phyloP scores from a whole-genome alignment of 2,888 invertebrate species.

The Tetrapedia diversipes region DNA sequence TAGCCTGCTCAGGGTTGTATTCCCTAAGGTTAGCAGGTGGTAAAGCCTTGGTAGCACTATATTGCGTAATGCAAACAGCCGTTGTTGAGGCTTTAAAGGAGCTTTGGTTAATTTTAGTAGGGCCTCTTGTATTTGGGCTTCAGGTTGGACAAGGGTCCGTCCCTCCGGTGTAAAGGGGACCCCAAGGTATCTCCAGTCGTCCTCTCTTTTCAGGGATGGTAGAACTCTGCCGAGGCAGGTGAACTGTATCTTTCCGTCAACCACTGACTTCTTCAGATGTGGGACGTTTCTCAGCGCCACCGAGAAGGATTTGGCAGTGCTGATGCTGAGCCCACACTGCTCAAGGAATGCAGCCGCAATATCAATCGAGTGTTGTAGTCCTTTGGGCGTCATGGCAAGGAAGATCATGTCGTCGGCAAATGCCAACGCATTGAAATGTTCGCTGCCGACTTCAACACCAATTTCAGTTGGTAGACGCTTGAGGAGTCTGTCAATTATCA shows the following conservation, averaged over 20 bases:
- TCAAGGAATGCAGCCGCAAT: no score
- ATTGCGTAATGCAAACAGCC: not conserved
- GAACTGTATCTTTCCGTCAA: slow-evolving; percentile 1
- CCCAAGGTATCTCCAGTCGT: no score
- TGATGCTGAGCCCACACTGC: no score
- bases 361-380: no score
- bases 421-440: no score
- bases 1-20: not conserved
- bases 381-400: no score
- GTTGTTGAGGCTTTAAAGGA: slow-evolving; percentile 13
- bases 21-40: not conserved
- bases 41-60: not conserved
- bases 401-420: no score
- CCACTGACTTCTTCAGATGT: no score
- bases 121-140: not conserved
- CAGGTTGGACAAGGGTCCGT: not conserved
- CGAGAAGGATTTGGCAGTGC: no score
- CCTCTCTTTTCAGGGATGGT: not conserved
- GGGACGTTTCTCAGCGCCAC: slow-evolving; percentile 44
- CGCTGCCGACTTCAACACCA: no score
- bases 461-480: no score
- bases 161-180: slow-evolving; percentile 9
- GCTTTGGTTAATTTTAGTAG: not conserved
- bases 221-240: not conserved
- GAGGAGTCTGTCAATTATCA: no score